Base-by-base conservation (phyloP, 2,888 invertebrate species). In the Quadroppia sp. region DNA sequence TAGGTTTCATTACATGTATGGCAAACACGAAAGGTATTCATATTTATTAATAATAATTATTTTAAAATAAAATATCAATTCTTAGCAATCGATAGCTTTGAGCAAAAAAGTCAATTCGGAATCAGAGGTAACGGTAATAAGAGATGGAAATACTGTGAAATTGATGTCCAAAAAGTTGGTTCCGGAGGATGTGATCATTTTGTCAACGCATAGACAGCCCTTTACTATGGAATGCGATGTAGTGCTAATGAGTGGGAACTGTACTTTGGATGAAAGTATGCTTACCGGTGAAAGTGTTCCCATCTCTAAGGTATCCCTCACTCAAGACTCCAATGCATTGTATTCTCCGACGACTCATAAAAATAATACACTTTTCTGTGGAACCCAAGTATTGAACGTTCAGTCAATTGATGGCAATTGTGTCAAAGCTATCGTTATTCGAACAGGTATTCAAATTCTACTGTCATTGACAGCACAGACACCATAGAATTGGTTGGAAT, bases 231-330 rank as follows among this genome's bases (percentile, higher is more conserved):
- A 83, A 45, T 84, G 84, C 79, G 85, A 85, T 78, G 84, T 84
- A 36, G 83, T 84, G 0, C 80, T 85, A 0, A 77, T 84, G 11
- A 79, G 82, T 15, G 85, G 85, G 1, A 83, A 81, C 36, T 83
- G 83, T 75, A 84, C 84, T 70, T 83, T 85, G n/a, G 84, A 85
- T 77, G 85, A 85, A 78, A 83, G 84, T 77, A 83, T 85, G 82
- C 80, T 85, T 3, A 85, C 85, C 73, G 79, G 79, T n/a, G 79
- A 79, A 73, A 78, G 78, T 72, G 76, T 80, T 0, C 81, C 81
- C 1, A 78, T 80, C 61, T 79, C 80, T 6, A 81, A 81, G 76
- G 79, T 80, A 28, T 76, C 79, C 0, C 61, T 81, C 1, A 76
- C 79, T 1, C 73, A 76, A 17, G 78, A 79, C 48, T 73, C 75